phyloP scores from a whole-genome alignment of 1,140 invertebrate genomes.

The Theocolax elegans region DNA sequence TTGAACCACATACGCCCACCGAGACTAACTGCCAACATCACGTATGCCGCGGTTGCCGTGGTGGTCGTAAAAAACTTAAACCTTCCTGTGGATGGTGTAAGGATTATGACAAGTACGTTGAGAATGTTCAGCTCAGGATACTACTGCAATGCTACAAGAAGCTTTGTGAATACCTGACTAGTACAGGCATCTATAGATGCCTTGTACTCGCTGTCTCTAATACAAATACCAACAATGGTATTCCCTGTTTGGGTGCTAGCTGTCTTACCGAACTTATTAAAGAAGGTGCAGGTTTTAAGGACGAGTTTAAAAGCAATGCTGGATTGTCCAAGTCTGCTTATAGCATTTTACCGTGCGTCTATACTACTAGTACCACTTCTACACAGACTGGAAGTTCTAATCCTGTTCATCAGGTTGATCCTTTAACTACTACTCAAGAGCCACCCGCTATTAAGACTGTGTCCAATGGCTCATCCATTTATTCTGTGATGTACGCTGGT shows the following conservation, averaged over 20 bases:
- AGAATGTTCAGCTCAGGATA: slow-evolving; percentile 84
- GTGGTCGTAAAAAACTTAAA: slow-evolving; percentile 85
- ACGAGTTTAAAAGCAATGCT: slow-evolving; percentile 78
- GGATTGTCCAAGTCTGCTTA: slow-evolving; percentile 78
- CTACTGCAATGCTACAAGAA: slow-evolving; percentile 89
- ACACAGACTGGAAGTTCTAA: slow-evolving; percentile 72
- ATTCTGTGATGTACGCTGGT: slow-evolving; percentile 82
- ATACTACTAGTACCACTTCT: slow-evolving; percentile 73
- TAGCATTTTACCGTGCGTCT: slow-evolving; percentile 79
- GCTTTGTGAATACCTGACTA: slow-evolving; percentile 83
- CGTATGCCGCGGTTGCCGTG: slow-evolving; percentile 84
- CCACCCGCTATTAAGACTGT: slow-evolving; percentile 67
- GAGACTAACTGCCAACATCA: slow-evolving; percentile 88
- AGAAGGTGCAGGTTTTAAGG: slow-evolving; percentile 82
- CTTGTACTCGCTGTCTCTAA: slow-evolving; percentile 67
- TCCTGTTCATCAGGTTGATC: slow-evolving; percentile 29
- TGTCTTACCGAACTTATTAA: slow-evolving; percentile 80
- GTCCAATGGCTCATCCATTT: slow-evolving; percentile 77
- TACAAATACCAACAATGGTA: slow-evolving; percentile 62
- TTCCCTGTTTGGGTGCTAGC: slow-evolving; percentile 62
- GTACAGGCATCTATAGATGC: slow-evolving; percentile 75
- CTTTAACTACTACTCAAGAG: background rate
- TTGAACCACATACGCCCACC: slow-evolving; percentile 83
- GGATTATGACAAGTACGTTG: slow-evolving; percentile 83
- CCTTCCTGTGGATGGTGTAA: slow-evolving; percentile 87